These are phyloP conservation scores for Drosophila gaucha DNA, from an alignment of 2,888 invertebrate species.

Conservation along the genomic window DNA sequence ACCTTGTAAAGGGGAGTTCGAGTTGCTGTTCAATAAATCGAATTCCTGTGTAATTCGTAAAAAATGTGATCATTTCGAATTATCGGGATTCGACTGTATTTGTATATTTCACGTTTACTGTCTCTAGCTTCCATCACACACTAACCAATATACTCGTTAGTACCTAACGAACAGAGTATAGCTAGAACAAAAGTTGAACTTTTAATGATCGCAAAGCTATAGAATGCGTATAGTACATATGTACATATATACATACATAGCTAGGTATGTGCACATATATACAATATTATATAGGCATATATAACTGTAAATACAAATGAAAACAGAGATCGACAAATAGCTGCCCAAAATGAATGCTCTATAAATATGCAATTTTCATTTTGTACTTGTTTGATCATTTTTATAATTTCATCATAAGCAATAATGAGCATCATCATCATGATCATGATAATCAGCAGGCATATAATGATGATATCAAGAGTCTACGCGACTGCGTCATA, in stretches of 20 bases:
- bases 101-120: too few relatives aligned
- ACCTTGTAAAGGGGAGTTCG: too few relatives aligned
- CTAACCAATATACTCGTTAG: background rate
- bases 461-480: conserved; percentile 36
- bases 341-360: background rate
- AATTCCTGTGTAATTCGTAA: too few relatives aligned
- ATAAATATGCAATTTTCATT: background rate
- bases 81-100: too few relatives aligned
- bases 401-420: conserved; percentile 2
- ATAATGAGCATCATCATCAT: conserved; percentile 12
- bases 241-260: background rate
- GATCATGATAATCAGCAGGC: conserved; percentile 1
- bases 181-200: too few relatives aligned
- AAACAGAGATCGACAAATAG: background rate
- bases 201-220: background rate
- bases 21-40: too few relatives aligned
- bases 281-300: too few relatives aligned
- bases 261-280: too few relatives aligned
- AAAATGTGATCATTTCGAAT: too few relatives aligned
- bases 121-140: too few relatives aligned
- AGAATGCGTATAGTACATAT: background rate
- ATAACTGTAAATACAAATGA: background rate
- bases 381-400: background rate
- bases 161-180: background rate
- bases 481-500: conserved; percentile 41